Conservation (phyloP, 2,113 vertebrate species). For the Oncorhynchus gorbuscha region DNA sequence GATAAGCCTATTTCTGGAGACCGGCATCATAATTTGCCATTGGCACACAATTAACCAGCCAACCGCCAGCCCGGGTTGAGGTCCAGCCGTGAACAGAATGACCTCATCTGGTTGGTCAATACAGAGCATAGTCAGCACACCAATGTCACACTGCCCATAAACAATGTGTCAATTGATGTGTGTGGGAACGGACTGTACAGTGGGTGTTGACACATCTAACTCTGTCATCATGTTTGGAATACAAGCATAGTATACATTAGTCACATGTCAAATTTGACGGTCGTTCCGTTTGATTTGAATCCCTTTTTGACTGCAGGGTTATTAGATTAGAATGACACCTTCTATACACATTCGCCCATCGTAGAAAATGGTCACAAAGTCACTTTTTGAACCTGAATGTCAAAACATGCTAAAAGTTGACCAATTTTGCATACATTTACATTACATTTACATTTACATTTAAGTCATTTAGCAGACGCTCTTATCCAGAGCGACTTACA, state of each 20-base stretch:
- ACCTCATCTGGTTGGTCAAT: not conserved
- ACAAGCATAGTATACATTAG: not conserved
- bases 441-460: too few species aligned
- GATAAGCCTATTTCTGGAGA: slow-evolving; percentile 49
- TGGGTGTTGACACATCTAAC: not conserved
- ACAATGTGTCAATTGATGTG: not conserved
- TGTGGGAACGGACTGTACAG: not conserved
- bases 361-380: too few species aligned
- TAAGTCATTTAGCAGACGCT: too few species aligned
- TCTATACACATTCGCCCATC: too few species aligned
- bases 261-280: not conserved
- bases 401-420: too few species aligned
- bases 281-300: too few species aligned
- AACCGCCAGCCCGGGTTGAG: not conserved
- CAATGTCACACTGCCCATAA: not conserved
- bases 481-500: too few species aligned
- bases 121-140: slow-evolving; percentile 1
- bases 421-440: too few species aligned
- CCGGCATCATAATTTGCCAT: slow-evolving; percentile 49
- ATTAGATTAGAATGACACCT: too few species aligned
- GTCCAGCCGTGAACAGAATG: slow-evolving; percentile 3
- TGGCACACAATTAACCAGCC: slow-evolving; percentile 37
- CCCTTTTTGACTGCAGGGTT: too few species aligned
- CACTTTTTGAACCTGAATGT: too few species aligned
- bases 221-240: slow-evolving; percentile 2